Evolutionary conservation across 2,797 vertebrate species (phyloP).

Genomic region (Holocentrus rufus): DNA sequence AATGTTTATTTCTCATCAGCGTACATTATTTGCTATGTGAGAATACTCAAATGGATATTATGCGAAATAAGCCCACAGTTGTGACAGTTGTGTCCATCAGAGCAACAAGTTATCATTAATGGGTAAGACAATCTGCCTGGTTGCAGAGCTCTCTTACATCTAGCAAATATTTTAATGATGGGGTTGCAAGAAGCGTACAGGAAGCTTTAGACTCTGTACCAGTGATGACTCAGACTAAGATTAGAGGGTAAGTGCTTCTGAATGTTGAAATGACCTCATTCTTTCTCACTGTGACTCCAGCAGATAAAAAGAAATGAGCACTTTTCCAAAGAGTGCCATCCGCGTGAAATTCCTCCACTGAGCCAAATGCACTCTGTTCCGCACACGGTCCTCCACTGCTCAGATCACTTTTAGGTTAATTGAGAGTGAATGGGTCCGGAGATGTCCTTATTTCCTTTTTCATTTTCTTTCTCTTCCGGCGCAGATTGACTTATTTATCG

Average conservation of each 20-base stretch:
- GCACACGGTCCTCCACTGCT: background rate
- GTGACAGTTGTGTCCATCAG: background rate
- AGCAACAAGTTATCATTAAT: background rate
- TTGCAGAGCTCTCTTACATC: background rate
- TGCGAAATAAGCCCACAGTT: background rate
- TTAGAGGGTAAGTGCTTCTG: slow-evolving; percentile 3
- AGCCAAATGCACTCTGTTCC: background rate
- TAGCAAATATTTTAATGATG: background rate
- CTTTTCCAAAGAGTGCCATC: background rate
- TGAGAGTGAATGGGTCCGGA: background rate
- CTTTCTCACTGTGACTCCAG: background rate
- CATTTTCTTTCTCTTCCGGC: background rate
- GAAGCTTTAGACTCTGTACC: background rate
- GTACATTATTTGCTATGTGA: background rate
- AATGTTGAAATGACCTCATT: background rate
- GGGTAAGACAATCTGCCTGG: background rate
- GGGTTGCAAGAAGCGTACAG: background rate
- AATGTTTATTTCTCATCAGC: background rate
- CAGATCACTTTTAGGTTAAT: background rate
- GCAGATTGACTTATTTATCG: background rate
- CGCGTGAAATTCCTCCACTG: background rate
- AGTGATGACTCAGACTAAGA: background rate
- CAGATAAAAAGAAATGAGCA: background rate
- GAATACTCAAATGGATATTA: background rate
- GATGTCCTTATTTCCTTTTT: background rate